Conservation (phyloP, 2,797 vertebrate genomes). For the Pelodytes ibericus region DNA sequence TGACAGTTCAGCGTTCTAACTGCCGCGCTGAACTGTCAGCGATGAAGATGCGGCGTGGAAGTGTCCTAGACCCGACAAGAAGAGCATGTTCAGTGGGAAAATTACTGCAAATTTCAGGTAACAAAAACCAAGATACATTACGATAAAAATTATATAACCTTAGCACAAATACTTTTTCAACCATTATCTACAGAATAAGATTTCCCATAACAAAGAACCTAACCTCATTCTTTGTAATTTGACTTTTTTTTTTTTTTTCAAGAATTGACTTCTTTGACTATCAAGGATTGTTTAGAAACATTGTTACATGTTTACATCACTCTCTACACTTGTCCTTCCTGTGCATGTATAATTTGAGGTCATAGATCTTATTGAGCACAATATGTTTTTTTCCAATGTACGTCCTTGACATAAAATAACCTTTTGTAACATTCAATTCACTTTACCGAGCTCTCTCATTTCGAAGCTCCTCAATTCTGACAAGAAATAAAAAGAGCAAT, state of each 20-base stretch:
- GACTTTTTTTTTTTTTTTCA: not conserved
- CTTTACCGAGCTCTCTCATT: constrained; percentile 38
- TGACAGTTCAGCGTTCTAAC: no score
- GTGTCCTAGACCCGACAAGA: no score
- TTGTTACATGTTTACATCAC: not conserved
- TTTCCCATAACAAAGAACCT: not conserved
- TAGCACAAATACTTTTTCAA: no score
- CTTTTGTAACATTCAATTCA: constrained; percentile 37
- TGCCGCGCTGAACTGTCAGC: no score
- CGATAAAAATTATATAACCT: no score
- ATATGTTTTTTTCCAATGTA: constrained; percentile 14
- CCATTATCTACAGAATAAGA: no score
- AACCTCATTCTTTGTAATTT: not conserved
- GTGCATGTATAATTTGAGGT: not conserved
- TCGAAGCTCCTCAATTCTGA: constrained; percentile 41
- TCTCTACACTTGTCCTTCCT: not conserved
- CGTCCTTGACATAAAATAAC: constrained; percentile 34
- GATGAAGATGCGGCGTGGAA: no score
- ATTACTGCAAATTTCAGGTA: no score
- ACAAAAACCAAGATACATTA: no score
- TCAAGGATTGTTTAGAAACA: no score
- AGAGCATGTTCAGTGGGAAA: no score
- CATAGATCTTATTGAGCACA: not conserved
- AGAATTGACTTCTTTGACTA: no score
- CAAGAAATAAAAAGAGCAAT: constrained; percentile 51